These are phyloP conservation scores for Ifrita kowaldi DNA, from an alignment of 2,113 vertebrate genomes.

Conservation along the genomic window DNA sequence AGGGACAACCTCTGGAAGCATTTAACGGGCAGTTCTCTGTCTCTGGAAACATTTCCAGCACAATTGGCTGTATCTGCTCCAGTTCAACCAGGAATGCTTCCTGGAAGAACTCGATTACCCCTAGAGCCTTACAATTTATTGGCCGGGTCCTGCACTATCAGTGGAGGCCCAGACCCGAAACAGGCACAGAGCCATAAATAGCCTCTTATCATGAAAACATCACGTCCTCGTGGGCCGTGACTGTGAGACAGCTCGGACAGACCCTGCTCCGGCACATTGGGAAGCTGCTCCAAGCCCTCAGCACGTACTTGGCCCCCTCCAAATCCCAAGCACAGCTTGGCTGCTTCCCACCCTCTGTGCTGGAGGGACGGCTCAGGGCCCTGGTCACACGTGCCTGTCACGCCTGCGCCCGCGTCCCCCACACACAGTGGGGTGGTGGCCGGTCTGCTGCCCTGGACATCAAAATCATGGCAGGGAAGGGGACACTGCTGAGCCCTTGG, in stretches of 20 bases:
- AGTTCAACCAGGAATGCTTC: slow-evolving; percentile 23
- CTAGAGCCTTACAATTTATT: not conserved
- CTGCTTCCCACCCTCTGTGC: not conserved
- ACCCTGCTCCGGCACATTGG: not conserved
- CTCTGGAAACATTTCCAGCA: slow-evolving; percentile 31
- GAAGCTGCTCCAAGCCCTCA: not conserved
- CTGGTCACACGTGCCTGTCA: accelerated
- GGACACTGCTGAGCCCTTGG: not conserved
- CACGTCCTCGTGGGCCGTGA: not conserved
- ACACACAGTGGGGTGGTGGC: accelerated
- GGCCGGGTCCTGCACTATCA: not conserved
- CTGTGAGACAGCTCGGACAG: not conserved
- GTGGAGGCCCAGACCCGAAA: not conserved
- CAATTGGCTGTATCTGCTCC: not conserved
- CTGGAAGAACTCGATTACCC: slow-evolving; percentile 27
- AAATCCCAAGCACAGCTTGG: not conserved
- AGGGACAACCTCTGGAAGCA: not conserved
- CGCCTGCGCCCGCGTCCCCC: accelerated
- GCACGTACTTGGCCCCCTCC: not conserved
- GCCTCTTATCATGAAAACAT: not conserved
- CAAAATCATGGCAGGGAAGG: not conserved
- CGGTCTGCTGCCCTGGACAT: not conserved
- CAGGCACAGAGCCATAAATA: slow-evolving; percentile 8
- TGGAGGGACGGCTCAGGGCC: not conserved
- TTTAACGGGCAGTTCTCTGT: not conserved